A percentile compares a stretch with the other conserved stretches of the same genome.
Evolutionary conservation across 2,888 invertebrate species (phyloP).

Genomic region (Poecilus cupreus): DNA sequence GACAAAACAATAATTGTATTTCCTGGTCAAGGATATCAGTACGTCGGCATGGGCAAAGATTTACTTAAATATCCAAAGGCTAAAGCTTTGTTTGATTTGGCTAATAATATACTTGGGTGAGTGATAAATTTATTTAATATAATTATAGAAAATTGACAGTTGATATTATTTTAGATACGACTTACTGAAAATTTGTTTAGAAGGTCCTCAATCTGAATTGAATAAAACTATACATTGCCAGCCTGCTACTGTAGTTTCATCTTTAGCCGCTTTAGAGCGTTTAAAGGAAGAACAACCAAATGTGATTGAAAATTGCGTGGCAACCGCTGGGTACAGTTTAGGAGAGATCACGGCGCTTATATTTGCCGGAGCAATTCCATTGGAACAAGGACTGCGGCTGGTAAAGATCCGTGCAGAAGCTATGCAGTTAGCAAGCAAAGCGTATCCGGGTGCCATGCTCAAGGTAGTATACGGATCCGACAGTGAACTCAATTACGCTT

Average conservation of each 20-base stretch:
- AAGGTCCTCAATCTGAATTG: slow-evolving; percentile 87
- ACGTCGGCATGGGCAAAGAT: slow-evolving; percentile 91
- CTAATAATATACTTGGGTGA: slow-evolving; percentile 83
- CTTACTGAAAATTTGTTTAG: slow-evolving; percentile 85
- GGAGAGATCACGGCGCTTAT: slow-evolving; percentile 95
- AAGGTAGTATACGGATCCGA: slow-evolving; percentile 84
- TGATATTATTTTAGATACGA: slow-evolving; percentile 79
- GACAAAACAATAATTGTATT: slow-evolving; percentile 86
- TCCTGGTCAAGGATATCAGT: slow-evolving; percentile 94
- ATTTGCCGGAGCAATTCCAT: slow-evolving; percentile 87
- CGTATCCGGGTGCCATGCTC: slow-evolving; percentile 87
- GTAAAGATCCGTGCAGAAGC: slow-evolving; percentile 89
- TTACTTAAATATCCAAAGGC: slow-evolving; percentile 84
- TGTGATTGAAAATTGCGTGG: slow-evolving; percentile 87
- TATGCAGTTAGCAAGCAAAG: slow-evolving; percentile 90
- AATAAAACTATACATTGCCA: slow-evolving; percentile 89
- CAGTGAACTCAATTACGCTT: slow-evolving; percentile 80
- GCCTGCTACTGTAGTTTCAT: slow-evolving; percentile 90
- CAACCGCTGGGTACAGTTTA: slow-evolving; percentile 94
- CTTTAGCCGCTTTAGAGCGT: slow-evolving; percentile 92
- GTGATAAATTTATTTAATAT: slow-evolving; percentile 38
- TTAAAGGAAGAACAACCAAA: slow-evolving; percentile 86
- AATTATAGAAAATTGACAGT: neutral
- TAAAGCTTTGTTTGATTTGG: slow-evolving; percentile 86
- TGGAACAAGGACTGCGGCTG: slow-evolving; percentile 86